Percentiles rank a stretch among this genome's conserved stretches.
phyloP scores from a whole-genome alignment of 2,888 invertebrate species.

The Lepidonotus clava region DNA sequence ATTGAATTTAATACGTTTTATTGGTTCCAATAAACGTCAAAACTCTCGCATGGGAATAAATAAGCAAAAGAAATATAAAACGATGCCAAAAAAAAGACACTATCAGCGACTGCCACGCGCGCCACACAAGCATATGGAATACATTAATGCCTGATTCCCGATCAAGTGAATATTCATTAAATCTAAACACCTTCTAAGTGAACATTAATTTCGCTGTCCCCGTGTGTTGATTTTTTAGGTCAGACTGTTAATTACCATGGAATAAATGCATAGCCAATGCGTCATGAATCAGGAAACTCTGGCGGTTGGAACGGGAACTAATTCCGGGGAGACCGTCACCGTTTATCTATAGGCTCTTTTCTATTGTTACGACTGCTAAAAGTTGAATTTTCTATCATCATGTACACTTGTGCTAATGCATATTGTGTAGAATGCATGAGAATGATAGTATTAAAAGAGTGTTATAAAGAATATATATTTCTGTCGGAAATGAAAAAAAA shows the following conservation, averaged over 20 bases:
- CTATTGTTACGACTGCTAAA: too few relatives aligned
- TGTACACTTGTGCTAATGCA: too few relatives aligned
- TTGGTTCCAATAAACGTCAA: not conserved
- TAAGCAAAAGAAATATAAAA: not conserved
- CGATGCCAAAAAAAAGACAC: not conserved
- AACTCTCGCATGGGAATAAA: constrained; percentile 1
- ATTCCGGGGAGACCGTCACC: not conserved
- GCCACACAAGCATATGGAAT: constrained; percentile 10
- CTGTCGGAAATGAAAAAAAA: too few relatives aligned
- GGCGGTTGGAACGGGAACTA: constrained; percentile 8
- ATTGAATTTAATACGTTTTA: not conserved
- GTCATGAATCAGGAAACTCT: not conserved
- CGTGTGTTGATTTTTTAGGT: not conserved
- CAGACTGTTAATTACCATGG: not conserved
- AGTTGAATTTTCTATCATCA: too few relatives aligned
- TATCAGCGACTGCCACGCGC: not conserved
- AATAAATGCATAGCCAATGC: constrained; percentile 24
- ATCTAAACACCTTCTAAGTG: not conserved
- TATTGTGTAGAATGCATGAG: too few relatives aligned
- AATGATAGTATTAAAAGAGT: too few relatives aligned
- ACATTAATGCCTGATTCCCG: not conserved
- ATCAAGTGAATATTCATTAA: constrained; percentile 29
- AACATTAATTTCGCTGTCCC: constrained; percentile 8
- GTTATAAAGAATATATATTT: too few relatives aligned
- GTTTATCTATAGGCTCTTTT: too few relatives aligned